Evolutionary conservation across 2,113 vertebrate species (phyloP).

Genomic region (Opisthocomus hoazin): DNA sequence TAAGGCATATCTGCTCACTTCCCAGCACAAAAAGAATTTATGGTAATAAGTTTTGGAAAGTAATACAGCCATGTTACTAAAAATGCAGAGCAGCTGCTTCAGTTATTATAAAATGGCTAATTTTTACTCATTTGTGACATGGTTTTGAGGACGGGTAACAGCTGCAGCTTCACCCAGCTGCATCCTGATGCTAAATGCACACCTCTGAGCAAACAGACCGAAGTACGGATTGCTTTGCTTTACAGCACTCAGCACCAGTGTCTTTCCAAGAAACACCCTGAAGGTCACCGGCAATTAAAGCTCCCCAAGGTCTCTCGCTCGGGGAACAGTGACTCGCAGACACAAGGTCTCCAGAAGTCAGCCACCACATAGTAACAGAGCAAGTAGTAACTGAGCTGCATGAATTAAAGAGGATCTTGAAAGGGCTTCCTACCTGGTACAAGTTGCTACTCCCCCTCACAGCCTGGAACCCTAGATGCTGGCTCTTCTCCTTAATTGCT

Average conservation of each 20-base stretch:
- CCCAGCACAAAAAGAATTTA: conserved; percentile 54
- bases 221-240: conserved; percentile 26
- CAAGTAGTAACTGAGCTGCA: conserved; percentile 50
- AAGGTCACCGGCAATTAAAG: conserved; percentile 57
- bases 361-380: not conserved
- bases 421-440: conserved; percentile 63
- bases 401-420: conserved; percentile 56
- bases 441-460: conserved; percentile 68
- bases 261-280: conserved; percentile 58
- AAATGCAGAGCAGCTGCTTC: conserved; percentile 66
- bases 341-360: conserved; percentile 41
- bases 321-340: conserved; percentile 1
- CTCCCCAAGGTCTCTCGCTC: conserved; percentile 34
- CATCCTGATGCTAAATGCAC: conserved; percentile 22
- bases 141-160: conserved; percentile 43
- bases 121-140: conserved; percentile 64
- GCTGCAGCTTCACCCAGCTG: conserved; percentile 65
- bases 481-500: conserved; percentile 55
- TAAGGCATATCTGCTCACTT: conserved; percentile 38
- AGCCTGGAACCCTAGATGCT: conserved; percentile 50
- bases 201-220: conserved; percentile 17
- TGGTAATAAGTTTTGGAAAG: conserved; percentile 52
- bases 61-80: conserved; percentile 36
- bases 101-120: conserved; percentile 62
- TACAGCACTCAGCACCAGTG: not conserved